Evolutionary conservation across 1,140 invertebrate genomes (phyloP).

Genomic region (Chymomyza costata): DNA sequence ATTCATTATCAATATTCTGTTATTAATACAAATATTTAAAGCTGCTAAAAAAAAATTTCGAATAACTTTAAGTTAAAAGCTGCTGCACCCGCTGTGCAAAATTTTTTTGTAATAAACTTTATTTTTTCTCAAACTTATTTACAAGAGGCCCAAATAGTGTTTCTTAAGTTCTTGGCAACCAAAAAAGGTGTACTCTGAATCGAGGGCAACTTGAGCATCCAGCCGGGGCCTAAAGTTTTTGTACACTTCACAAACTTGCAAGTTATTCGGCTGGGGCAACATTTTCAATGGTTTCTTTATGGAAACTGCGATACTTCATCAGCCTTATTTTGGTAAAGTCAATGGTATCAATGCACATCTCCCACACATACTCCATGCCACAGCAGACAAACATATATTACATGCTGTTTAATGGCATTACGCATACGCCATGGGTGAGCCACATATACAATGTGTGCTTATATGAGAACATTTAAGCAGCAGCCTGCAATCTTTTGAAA

Average conservation of each 20-base stretch:
- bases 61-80: no score
- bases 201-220: no score
- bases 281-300: slow-evolving; percentile 7
- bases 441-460: background rate
- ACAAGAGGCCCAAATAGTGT: no score
- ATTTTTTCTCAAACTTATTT: no score
- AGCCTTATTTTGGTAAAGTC: slow-evolving; percentile 18
- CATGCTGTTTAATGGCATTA: slow-evolving; percentile 45
- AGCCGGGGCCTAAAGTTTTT: no score
- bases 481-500: slow-evolving; percentile 60
- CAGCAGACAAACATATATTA: slow-evolving; percentile 4
- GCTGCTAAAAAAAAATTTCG: no score
- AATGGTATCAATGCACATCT: slow-evolving; percentile 20
- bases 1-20: no score
- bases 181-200: no score
- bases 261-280: background rate
- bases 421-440: slow-evolving; percentile 32
- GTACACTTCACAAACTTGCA: background rate
- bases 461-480: background rate
- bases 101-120: no score
- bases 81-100: no score
- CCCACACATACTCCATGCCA: background rate
- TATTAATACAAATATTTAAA: no score
- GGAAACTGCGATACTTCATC: slow-evolving; percentile 10
- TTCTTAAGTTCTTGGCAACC: no score